Conservation (phyloP, 2,113 vertebrate genomes). For the Scopus umbretta region DNA sequence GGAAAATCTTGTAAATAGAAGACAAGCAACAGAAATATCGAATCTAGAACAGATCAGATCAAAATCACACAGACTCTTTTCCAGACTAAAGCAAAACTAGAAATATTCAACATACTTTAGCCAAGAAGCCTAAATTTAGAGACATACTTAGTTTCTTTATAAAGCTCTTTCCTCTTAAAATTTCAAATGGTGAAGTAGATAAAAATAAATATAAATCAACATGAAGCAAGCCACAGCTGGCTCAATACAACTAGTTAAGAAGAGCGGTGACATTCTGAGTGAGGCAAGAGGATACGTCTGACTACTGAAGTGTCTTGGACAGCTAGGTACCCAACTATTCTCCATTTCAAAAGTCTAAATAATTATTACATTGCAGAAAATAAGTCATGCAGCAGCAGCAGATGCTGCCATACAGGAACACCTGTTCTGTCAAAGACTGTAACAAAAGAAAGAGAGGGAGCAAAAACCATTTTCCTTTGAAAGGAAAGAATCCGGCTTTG, state of each 20-base stretch:
- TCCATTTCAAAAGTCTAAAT: not conserved
- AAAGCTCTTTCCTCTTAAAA: not conserved
- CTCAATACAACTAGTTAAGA: not conserved
- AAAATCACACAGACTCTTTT: not conserved
- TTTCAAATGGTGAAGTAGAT: not conserved
- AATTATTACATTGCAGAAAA: constrained; percentile 12
- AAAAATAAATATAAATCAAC: not conserved
- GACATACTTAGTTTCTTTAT: not conserved
- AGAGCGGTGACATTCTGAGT: not conserved
- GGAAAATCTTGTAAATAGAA: not conserved
- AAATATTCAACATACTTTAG: not conserved
- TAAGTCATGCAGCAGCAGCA: not conserved
- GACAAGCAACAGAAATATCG: not conserved
- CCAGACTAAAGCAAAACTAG: not conserved
- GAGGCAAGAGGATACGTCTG: not conserved
- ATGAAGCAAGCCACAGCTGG: not conserved
- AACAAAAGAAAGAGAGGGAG: not conserved
- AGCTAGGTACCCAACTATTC: not conserved
- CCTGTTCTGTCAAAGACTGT: not conserved
- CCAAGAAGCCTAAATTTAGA: not conserved
- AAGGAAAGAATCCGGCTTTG: not conserved
- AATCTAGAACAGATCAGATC: not conserved
- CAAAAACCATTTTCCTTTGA: not conserved
- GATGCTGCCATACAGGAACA: not conserved
- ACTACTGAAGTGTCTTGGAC: not conserved